These are phyloP conservation scores for Chalcis sispes DNA, from an alignment of 2,888 invertebrate species.

Conservation along the genomic window DNA sequence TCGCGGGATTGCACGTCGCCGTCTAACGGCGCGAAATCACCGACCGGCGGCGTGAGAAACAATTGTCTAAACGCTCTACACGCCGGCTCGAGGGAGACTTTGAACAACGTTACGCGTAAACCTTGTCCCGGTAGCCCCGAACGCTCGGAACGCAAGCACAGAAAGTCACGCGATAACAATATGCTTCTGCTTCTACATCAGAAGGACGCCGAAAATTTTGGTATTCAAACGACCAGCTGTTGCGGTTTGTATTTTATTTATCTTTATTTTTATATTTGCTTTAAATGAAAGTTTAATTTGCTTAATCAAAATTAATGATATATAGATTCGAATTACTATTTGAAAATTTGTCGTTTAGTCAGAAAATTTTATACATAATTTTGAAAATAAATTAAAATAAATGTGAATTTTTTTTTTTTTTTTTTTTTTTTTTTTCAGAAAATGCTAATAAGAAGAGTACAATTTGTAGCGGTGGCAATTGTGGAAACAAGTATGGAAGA, in stretches of 20 bases:
- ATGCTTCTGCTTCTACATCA: conserved; percentile 63
- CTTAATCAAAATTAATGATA: too few relatives aligned
- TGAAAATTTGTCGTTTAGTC: too few relatives aligned
- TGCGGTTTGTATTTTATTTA: conserved; percentile 30
- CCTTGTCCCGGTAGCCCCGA: conserved; percentile 43
- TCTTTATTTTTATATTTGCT: neutral
- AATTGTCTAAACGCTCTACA: too few relatives aligned
- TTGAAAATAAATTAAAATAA: too few relatives aligned
- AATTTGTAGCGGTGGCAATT: conserved; percentile 26
- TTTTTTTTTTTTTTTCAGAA: conserved; percentile 22
- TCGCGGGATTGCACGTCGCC: neutral
- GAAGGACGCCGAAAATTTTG: conserved; percentile 59
- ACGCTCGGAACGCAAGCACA: conserved; percentile 49
- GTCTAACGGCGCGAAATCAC: neutral
- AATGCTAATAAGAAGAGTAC: conserved; percentile 28
- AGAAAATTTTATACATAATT: too few relatives aligned
- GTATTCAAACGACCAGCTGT: conserved; percentile 26
- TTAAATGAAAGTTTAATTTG: neutral
- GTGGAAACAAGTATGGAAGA: conserved; percentile 10
- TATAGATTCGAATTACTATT: too few relatives aligned
- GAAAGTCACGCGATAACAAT: conserved; percentile 46
- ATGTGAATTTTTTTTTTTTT: neutral
- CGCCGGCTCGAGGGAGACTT: neutral
- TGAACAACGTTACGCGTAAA: neutral
- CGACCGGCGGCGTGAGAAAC: neutral